Base-by-base conservation (phyloP, 1,140 invertebrate species). In the Probaryconus sp. region DNA sequence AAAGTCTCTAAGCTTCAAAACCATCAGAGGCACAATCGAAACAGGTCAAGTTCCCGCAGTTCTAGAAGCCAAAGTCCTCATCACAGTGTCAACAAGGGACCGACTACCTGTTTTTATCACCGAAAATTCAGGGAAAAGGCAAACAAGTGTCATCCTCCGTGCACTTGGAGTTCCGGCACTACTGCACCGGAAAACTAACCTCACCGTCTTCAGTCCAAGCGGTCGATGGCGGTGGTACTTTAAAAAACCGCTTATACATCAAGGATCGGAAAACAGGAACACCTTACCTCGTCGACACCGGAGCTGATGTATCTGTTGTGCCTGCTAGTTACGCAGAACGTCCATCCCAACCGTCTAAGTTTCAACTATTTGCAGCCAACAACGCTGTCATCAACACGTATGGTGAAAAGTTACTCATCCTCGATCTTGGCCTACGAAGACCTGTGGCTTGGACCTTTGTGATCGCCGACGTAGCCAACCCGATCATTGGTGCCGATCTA, bases 401-500 rank as follows among this genome's bases (percentile, higher is more conserved):
- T 53, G 83, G 83, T 69, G 70, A 70, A 78, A 58, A 35, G 14
- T 14, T 17, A 10, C 31, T 83, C 3, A 51, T 51, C n/a, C 47
- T 85, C 0, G 69, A 86, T 48, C 40, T 87, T 0, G 79, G 79
- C 9, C 53, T 80, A 2, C 61, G 78, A n/a, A 68, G 83, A 40
- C 21, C 69, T 10, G 81, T 79, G 35, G 33, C 31, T 17, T 87
- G 81, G 84, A 31, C 53, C 5, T 87, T 86, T 45, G 77, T 83
- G 14, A 60, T 88, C 2, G 83, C 84, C 5, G 77, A 80, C 11
- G 81, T 85, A 0, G 53, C 42, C 0, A 77, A 79, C 21, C 70
- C 85, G 0, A 87, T 87, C 2, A 51, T 87, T 0, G 83, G 84
- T 35, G 83, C 83, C 1, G 85, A 87, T 64, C 80, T 87, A 24